Base-by-base conservation (phyloP, 2,888 invertebrate genomes). In the Epinotia ramella region DNA sequence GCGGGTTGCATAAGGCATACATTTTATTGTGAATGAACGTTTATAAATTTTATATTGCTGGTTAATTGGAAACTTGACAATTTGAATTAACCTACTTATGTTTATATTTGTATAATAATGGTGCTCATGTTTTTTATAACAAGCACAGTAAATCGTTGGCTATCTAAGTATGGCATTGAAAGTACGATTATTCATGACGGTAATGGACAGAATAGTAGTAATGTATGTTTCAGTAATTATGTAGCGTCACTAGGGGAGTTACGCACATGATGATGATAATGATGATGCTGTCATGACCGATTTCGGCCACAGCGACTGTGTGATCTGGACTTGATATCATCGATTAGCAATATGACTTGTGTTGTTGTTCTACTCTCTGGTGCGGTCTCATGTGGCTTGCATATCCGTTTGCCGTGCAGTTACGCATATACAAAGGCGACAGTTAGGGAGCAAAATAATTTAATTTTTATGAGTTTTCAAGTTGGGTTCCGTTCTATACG, bases 41-140 rank as follows among this genome's bases (percentile, higher is more conserved):
- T 64, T 46, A 16, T 24, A 20, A 7, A 6, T 28, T 16, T n/a
- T 33, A 33, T 7, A 40, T 20, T 9, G 11, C n/a, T 24, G 46
- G 3, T n/a, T 16, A 49, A 20, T 46, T 16, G 3, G 20, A 24
- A 24, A 24, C 18, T 16, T 24, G 40, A 44, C 49, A 64, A 20
- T 46, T 49, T 53, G 16, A 49, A 64, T 49, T 65, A 53, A 65
- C 13, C 4, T 64, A 46, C 18, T 18, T 33, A 59, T 28, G 13
- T 0, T 33, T 3, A 64, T 11, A 64, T 20, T 65, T 65, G 49
- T 49, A 65, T 65, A 24, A 65, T 65, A 24, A 24, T 46, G 49
- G 65, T 49, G 65, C 16, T 53, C 49, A 65, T 1, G 24, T 7
- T 65, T 12, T 28, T 49, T 13, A 65, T 12, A 20, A 63, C 63